phyloP scores from a whole-genome alignment of 1,140 invertebrate species.

The Dendrolimus kikuchii region DNA sequence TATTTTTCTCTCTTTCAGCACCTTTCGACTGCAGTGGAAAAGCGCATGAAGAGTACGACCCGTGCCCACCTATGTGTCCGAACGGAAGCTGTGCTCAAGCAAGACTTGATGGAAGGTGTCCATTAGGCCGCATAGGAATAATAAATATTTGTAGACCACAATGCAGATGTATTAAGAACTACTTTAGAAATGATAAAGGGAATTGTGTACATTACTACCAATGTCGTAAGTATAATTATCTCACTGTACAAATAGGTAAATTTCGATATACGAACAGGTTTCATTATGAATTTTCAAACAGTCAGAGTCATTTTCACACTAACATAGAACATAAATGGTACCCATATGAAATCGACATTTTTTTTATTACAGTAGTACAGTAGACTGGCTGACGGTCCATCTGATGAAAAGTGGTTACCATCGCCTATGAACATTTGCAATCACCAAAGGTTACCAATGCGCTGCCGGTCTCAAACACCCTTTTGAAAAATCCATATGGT shows the following conservation, averaged over 20 bases:
- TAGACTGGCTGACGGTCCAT: no score
- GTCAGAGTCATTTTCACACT: no score
- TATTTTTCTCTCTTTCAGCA: constrained; percentile 1
- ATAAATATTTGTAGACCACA: constrained; percentile 3
- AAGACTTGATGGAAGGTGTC: constrained; percentile 3
- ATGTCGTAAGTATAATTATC: constrained; percentile 9
- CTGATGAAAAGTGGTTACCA: no score
- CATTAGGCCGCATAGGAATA: neutral
- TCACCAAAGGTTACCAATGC: no score
- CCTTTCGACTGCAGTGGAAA: constrained; percentile 1
- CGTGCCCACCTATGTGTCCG: constrained; percentile 4
- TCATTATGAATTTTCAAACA: no score
- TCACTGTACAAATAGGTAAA: neutral
- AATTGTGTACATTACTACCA: constrained; percentile 27
- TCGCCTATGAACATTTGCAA: no score
- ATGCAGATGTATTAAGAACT: constrained; percentile 11
- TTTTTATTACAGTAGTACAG: no score
- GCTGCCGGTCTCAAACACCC: no score
- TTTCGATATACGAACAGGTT: no score
- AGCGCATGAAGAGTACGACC: constrained; percentile 2
- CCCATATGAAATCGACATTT: no score
- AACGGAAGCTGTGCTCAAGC: constrained; percentile 3
- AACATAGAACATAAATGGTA: no score
- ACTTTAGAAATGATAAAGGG: constrained; percentile 23
- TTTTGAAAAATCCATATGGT: no score